Base-by-base conservation (phyloP, 2,797 vertebrate species). In the Octomys mimax region DNA sequence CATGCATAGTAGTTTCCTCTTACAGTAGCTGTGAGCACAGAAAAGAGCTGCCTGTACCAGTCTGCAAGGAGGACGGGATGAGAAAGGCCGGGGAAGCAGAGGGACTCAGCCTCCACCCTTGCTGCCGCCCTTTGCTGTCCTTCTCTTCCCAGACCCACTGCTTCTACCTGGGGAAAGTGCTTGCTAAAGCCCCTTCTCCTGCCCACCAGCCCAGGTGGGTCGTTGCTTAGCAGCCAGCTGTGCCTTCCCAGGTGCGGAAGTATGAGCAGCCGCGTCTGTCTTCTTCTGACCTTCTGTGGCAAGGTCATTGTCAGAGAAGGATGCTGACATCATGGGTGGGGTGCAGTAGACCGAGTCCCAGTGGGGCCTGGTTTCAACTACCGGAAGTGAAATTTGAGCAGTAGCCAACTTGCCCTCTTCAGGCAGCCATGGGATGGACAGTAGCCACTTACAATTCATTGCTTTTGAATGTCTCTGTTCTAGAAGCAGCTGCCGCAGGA, bases 401-500 rank as follows among this genome's bases (percentile, higher is more conserved):
- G 78, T 10, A 39, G 66, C 80, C 91, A 75, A 19, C 6, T 0
- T 0, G 3, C 42, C 52, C 73, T 31, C 59, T 64, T 75, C n/a
- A 54, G 70, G 70, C 64, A 36, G 42, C 64, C 22, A 21, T 2
- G 49, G 73, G 73, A 36, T 2, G 31, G 18, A 24, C 2, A 42
- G 22, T 62, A 28, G 79, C 71, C 28, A 11, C 31, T 9, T 39
- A 82, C 61, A 49, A 36, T 52, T 31, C 57, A 89, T 81, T 39
- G 70, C 80, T 77, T 83, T 73, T 77, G 61, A 94, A 68, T n/a
- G 57, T 16, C 92, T 79, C 77, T 21, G 26, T 95, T 86, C 33
- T 64, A 77, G 73, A 92, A 70, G 21, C 92, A 79, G 75, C 68
- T 79, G 59, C 70, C 89, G 49, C 0, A n/a, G 95, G 77, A 83